Conservation (phyloP, 2,113 vertebrate genomes). For the Colius striatus region DNA sequence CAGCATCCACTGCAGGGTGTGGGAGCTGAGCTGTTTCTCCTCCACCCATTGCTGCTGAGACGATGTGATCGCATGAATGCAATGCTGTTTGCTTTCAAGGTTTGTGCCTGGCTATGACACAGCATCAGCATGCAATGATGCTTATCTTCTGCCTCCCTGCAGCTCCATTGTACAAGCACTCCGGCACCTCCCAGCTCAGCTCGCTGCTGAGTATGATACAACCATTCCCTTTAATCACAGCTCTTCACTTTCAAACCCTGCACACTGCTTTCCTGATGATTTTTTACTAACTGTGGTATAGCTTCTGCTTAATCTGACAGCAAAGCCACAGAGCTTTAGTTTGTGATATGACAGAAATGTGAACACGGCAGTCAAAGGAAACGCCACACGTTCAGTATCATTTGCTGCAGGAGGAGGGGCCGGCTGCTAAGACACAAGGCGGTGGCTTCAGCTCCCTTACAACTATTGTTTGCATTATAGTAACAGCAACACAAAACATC, state of each 20-base stretch:
- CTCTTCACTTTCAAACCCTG: neutral
- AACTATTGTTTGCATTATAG: constrained; percentile 11
- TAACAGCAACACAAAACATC: neutral
- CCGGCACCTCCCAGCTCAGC: neutral
- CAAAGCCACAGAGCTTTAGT: constrained; percentile 18
- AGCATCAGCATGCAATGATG: neutral
- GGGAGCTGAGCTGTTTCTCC: neutral
- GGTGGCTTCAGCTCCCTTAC: neutral
- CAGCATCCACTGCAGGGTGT: neutral
- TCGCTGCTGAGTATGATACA: neutral
- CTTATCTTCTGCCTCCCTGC: neutral
- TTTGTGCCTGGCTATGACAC: neutral
- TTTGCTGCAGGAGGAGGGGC: constrained; percentile 55
- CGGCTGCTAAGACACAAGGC: neutral
- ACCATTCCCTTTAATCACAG: neutral
- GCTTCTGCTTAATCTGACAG: constrained; percentile 17
- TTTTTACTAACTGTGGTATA: neutral
- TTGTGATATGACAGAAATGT: constrained; percentile 25
- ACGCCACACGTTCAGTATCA: neutral
- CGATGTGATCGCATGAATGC: neutral
- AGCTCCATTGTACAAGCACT: neutral
- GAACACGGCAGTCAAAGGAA: constrained; percentile 19
- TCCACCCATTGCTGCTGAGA: neutral
- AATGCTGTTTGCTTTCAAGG: neutral
- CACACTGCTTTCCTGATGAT: neutral